These are phyloP conservation scores for Halictus quadricinctus DNA, from an alignment of 2,888 invertebrate species.

Conservation along the genomic window DNA sequence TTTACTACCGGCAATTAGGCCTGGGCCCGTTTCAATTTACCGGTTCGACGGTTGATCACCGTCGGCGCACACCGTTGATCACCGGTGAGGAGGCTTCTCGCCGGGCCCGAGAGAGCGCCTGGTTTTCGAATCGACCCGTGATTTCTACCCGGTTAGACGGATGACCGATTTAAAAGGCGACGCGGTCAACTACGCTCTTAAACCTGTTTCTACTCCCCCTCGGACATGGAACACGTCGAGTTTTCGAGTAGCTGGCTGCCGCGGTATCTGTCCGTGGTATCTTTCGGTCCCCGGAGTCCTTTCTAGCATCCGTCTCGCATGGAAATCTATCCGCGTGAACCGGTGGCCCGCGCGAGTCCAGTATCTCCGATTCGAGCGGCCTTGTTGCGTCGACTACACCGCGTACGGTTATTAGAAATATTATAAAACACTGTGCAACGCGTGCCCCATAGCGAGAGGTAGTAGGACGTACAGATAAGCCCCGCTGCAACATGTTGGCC, in stretches of 20 bases:
- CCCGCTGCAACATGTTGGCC: background rate
- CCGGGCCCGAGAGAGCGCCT: slow-evolving; percentile 6
- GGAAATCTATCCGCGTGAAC: slow-evolving; percentile 26
- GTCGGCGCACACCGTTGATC: slow-evolving; percentile 9
- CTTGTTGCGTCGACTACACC: background rate
- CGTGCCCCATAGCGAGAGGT: background rate
- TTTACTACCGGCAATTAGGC: slow-evolving; percentile 15
- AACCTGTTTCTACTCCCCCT: slow-evolving; percentile 71
- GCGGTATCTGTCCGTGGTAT: slow-evolving; percentile 42
- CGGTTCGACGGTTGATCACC: slow-evolving; percentile 32
- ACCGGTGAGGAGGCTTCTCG: slow-evolving; percentile 19
- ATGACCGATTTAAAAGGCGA: slow-evolving; percentile 68
- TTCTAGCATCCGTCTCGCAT: slow-evolving; percentile 34
- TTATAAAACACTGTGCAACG: background rate
- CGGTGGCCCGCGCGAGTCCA: background rate
- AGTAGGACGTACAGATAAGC: background rate
- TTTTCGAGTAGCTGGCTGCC: slow-evolving; percentile 65
- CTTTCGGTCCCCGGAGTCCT: slow-evolving; percentile 37
- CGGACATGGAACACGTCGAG: slow-evolving; percentile 65
- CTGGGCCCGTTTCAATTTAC: slow-evolving; percentile 4
- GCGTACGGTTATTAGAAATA: background rate
- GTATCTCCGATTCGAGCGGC: slow-evolving; percentile 4
- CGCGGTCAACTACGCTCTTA: slow-evolving; percentile 66
- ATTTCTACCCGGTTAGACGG: slow-evolving; percentile 53
- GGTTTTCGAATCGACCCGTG: slow-evolving; percentile 35